Percentiles rank a stretch among this genome's conserved stretches.
Evolutionary conservation across 2,797 vertebrate species (phyloP).

Genomic region (Cyclura pinguis): DNA sequence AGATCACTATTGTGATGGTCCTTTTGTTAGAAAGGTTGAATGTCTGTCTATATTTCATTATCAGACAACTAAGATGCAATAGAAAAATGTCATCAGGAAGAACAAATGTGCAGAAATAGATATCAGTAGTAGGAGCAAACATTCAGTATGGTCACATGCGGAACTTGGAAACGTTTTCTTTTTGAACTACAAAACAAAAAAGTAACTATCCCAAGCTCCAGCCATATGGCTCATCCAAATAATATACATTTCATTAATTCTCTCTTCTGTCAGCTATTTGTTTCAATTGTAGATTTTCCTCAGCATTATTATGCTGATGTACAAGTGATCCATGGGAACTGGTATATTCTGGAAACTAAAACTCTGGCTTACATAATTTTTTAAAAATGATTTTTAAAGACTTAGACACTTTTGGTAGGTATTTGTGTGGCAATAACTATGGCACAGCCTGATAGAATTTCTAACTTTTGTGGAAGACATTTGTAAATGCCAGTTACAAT

Average conservation of each 20-base stretch:
- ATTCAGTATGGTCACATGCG: not conserved
- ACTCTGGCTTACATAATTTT: constrained; percentile 64
- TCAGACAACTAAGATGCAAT: not conserved
- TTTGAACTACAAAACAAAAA: too few relatives aligned
- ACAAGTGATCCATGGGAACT: constrained; percentile 56
- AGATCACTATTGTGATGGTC: not conserved
- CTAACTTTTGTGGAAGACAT: constrained; percentile 60
- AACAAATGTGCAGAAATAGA: not conserved
- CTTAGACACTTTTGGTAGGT: constrained; percentile 67
- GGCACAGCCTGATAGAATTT: constrained; percentile 57
- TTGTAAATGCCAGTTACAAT: constrained; percentile 65
- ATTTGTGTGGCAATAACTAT: constrained; percentile 73
- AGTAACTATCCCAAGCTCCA: not conserved
- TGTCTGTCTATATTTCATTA: not conserved
- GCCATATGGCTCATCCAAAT: not conserved
- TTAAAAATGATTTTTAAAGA: constrained; percentile 72
- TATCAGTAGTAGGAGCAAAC: not conserved
- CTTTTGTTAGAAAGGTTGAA: not conserved
- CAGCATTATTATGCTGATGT: constrained; percentile 42
- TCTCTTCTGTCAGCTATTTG: constrained; percentile 35
- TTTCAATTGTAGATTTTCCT: constrained; percentile 43
- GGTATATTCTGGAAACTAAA: constrained; percentile 30
- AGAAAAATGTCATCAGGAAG: not conserved
- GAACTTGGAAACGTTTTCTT: too few relatives aligned
- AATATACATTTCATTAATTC: constrained; percentile 49